phyloP scores from a whole-genome alignment of 2,888 invertebrate genomes.

The Vesta saturnalis region DNA sequence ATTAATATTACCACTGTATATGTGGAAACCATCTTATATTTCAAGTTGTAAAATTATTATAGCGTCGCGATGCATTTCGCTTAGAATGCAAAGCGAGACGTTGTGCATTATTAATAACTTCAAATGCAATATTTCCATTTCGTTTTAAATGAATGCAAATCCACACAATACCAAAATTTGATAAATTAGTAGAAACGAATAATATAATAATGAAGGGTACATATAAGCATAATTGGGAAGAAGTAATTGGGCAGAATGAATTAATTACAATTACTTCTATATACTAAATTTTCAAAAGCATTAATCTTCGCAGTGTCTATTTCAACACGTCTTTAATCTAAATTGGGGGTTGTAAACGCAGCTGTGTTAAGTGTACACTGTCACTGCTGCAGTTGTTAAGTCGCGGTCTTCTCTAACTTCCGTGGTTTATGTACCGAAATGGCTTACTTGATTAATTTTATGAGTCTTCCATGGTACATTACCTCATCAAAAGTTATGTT shows the following conservation, averaged over 20 bases:
- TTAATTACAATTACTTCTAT: neutral
- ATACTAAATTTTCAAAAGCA: neutral
- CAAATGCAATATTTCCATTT: too few species aligned
- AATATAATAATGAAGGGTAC: too few species aligned
- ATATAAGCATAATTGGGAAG: too few species aligned
- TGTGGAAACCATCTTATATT: too few species aligned
- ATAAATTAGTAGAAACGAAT: too few species aligned
- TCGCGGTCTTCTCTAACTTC: constrained; percentile 46
- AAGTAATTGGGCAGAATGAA: neutral
- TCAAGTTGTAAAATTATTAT: too few species aligned
- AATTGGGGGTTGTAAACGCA: constrained; percentile 28
- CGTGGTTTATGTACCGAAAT: constrained; percentile 47
- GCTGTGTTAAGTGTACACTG: constrained; percentile 42
- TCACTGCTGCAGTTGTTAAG: constrained; percentile 50
- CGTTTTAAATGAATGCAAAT: too few species aligned
- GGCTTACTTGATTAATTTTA: constrained; percentile 53
- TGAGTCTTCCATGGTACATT: constrained; percentile 37
- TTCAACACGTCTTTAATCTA: constrained; percentile 30
- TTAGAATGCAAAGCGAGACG: too few species aligned
- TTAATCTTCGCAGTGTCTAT: constrained; percentile 17
- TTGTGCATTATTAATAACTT: too few species aligned
- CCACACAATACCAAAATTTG: too few species aligned
- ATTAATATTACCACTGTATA: too few species aligned
- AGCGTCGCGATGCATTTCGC: too few species aligned
- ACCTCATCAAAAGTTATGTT: constrained; percentile 27